These are phyloP conservation scores for Acromyrmex heyeri DNA, from an alignment of 1,140 invertebrate genomes.

Conservation along the genomic window DNA sequence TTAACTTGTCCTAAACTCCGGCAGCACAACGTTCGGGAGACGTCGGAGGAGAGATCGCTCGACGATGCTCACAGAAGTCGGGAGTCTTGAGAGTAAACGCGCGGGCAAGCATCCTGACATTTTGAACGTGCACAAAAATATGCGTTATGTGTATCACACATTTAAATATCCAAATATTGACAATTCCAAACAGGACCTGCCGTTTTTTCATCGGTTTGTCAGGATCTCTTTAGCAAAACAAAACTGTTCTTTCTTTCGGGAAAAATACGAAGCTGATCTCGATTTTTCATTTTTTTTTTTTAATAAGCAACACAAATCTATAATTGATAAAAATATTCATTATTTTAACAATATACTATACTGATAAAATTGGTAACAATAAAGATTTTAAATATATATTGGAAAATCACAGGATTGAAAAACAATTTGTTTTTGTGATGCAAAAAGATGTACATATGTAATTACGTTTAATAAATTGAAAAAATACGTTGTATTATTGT, in stretches of 20 bases:
- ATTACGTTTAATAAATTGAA: background rate
- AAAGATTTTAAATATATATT: background rate
- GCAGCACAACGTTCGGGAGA: constrained; percentile 58
- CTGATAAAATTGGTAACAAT: background rate
- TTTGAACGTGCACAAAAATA: constrained; percentile 46
- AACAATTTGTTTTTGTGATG: background rate
- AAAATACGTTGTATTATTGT: background rate
- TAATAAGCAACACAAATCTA: background rate
- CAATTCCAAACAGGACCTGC: constrained; percentile 1
- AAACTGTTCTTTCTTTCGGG: background rate
- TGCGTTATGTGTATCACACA: constrained; percentile 22
- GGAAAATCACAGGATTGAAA: background rate
- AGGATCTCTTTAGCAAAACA: background rate
- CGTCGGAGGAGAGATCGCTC: constrained; percentile 31
- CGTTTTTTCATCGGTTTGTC: background rate
- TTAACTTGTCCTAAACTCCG: constrained; percentile 84
- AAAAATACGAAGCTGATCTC: background rate
- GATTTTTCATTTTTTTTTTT: background rate
- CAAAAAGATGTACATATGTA: background rate
- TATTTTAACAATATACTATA: background rate
- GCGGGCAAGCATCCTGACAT: background rate
- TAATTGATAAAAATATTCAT: background rate
- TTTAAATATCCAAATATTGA: constrained; percentile 48
- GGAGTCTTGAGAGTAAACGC: constrained; percentile 29
- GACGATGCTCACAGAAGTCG: constrained; percentile 32